A percentile compares a stretch with the other conserved stretches of the same genome.
These are phyloP conservation scores for Cloeon dipterum DNA, from an alignment of 2,888 invertebrate species.

Conservation along the genomic window DNA sequence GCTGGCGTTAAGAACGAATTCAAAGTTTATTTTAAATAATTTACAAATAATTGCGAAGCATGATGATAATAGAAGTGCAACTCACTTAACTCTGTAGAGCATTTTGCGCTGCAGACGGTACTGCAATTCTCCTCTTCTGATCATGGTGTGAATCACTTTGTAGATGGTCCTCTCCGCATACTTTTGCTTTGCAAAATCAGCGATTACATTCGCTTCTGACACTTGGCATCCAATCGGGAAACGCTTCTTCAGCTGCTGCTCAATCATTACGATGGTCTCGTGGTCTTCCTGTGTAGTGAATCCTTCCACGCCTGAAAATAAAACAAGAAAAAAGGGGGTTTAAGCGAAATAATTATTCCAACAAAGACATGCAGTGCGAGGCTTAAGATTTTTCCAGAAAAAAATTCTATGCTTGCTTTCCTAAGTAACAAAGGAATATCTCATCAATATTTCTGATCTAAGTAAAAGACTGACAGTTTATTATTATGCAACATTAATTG, in stretches of 20 bases:
- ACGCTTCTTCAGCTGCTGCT: conserved; percentile 79
- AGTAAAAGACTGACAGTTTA: too few species aligned
- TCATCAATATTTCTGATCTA: too few species aligned
- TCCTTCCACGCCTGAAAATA: conserved; percentile 68
- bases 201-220: conserved; percentile 79
- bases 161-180: conserved; percentile 67
- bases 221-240: conserved; percentile 94
- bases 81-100: conserved; percentile 72
- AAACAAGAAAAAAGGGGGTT: conserved; percentile 4
- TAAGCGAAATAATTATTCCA: neutral
- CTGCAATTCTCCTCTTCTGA: conserved; percentile 85
- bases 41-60: too few species aligned
- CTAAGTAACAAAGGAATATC: too few species aligned
- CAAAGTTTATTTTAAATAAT: too few species aligned
- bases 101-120: conserved; percentile 92
- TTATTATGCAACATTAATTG: too few species aligned
- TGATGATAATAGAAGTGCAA: too few species aligned
- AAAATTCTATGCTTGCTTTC: too few species aligned
- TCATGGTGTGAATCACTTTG: conserved; percentile 87
- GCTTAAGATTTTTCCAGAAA: too few species aligned
- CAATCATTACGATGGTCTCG: conserved; percentile 68
- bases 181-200: conserved; percentile 51
- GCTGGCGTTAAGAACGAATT: too few species aligned
- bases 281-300: conserved; percentile 90
- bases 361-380: neutral